A percentile compares a stretch with the other conserved stretches of the same genome.
phyloP scores from a whole-genome alignment of 2,797 vertebrate species.

The Sebastolobus alascanus region DNA sequence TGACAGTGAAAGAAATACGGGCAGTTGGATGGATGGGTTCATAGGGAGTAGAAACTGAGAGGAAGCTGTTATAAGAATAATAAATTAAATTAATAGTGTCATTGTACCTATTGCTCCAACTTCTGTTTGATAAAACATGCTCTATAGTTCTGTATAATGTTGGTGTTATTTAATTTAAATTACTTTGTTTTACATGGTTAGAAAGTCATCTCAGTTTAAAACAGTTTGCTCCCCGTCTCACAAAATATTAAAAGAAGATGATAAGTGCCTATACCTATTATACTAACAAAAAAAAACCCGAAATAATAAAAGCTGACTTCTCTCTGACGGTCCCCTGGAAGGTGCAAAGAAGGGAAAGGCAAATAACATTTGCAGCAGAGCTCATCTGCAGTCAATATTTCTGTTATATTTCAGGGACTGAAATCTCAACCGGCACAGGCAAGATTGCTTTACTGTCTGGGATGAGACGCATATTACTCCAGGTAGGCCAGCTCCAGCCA shows the following conservation, averaged over 20 bases:
- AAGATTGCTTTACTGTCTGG: slow-evolving; percentile 17
- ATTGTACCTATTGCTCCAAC: background rate
- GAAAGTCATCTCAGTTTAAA: background rate
- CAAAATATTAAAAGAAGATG: background rate
- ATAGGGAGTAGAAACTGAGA: background rate
- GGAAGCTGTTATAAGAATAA: background rate
- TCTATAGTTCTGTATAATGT: background rate
- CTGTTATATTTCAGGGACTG: slow-evolving; percentile 33
- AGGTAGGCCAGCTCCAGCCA: slow-evolving; percentile 37
- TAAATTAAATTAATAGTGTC: background rate
- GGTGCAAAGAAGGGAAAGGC: background rate
- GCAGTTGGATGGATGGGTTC: background rate
- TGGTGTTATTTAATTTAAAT: background rate
- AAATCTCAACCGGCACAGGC: slow-evolving; percentile 25
- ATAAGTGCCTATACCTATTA: background rate
- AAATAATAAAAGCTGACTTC: slow-evolving; percentile 2
- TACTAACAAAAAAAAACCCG: background rate
- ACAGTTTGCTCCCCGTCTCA: background rate
- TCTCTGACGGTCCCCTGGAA: background rate
- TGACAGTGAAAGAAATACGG: background rate
- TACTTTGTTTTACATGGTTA: background rate
- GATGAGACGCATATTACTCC: slow-evolving; percentile 21
- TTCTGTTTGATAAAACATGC: background rate
- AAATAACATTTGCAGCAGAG: slow-evolving; percentile 8
- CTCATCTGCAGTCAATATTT: slow-evolving; percentile 16